Conservation (phyloP, 2,888 invertebrate genomes). For the Eilema sororculum region DNA sequence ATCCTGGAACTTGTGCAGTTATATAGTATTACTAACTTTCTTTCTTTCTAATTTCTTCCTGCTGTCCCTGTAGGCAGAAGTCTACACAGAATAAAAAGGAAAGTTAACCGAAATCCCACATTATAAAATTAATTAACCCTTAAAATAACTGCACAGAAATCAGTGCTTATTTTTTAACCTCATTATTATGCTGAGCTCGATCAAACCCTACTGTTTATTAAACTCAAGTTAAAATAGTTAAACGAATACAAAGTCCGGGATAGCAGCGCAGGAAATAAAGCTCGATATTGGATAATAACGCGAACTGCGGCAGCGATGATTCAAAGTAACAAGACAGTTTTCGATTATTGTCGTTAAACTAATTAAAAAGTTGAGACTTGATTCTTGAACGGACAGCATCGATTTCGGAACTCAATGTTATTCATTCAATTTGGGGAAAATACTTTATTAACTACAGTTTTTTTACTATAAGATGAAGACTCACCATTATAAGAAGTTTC, state of each 20-base stretch:
- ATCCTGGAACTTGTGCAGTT: no score
- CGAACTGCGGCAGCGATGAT: constrained; percentile 56
- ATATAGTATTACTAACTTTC: no score
- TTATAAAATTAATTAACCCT: background rate
- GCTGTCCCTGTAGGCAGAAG: no score
- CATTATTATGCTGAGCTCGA: background rate
- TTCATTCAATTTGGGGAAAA: constrained; percentile 12
- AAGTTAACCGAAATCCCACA: background rate
- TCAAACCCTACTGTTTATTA: constrained; percentile 9
- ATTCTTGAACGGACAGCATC: constrained; percentile 63
- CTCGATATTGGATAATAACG: constrained; percentile 37
- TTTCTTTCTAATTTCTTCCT: no score
- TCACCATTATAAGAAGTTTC: background rate
- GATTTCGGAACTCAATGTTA: constrained; percentile 55
- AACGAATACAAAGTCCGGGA: constrained; percentile 12
- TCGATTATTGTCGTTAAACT: constrained; percentile 79
- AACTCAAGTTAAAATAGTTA: constrained; percentile 18
- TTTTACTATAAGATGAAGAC: no score
- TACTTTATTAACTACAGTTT: background rate
- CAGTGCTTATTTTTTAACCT: background rate
- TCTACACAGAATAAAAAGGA: background rate
- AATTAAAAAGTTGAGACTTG: constrained; percentile 80
- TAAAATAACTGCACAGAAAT: background rate
- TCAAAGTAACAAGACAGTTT: constrained; percentile 69
- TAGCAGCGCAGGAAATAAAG: constrained; percentile 20